phyloP scores from a whole-genome alignment of 1,140 invertebrate species.

The Acyrthosiphon pisum region DNA sequence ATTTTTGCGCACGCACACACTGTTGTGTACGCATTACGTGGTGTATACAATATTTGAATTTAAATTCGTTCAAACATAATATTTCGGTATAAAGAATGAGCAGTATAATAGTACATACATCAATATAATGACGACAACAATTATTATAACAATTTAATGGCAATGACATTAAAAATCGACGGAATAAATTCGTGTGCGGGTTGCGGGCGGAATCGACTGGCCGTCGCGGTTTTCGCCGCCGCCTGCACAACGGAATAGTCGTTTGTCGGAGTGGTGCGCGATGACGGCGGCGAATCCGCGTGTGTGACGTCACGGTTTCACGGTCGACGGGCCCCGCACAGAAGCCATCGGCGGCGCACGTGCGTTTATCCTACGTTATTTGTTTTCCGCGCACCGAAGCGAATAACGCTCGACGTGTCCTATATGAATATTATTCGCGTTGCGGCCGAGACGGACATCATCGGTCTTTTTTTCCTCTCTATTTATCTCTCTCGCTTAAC shows the following conservation, averaged over 20 bases:
- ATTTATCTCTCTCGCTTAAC: neutral
- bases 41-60: too few species aligned
- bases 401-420: neutral
- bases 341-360: neutral
- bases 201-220: neutral
- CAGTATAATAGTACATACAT: too few species aligned
- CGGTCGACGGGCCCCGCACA: slow-evolving; percentile 12
- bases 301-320: slow-evolving; percentile 38
- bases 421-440: neutral
- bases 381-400: neutral
- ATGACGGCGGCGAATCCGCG: neutral
- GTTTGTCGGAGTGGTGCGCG: neutral
- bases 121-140: neutral
- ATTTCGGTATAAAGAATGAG: neutral
- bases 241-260: neutral
- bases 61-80: neutral
- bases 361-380: neutral
- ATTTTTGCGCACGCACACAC: neutral
- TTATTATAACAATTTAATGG: neutral
- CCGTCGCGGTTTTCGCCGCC: rapidly evolving
- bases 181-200: neutral
- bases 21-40: too few species aligned
- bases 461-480: neutral
- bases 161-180: neutral
- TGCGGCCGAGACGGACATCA: neutral